These are phyloP conservation scores for Callimico goeldii DNA, from an alignment of 2,797 vertebrate species.

Conservation along the genomic window DNA sequence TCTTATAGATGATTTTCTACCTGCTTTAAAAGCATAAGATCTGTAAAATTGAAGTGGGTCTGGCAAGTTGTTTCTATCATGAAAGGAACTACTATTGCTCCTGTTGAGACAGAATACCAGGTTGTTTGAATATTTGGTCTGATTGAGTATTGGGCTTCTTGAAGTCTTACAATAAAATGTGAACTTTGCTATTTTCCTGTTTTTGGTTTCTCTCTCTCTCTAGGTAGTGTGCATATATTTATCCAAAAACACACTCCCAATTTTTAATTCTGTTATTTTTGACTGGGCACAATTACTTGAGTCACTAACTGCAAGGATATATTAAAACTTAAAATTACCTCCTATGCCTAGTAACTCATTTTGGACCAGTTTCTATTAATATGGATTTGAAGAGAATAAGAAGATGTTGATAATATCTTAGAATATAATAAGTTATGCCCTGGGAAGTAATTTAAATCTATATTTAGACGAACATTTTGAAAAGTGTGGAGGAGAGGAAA, in stretches of 20 bases:
- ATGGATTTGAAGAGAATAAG: not conserved
- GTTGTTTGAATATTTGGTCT: not conserved
- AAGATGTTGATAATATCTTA: not conserved
- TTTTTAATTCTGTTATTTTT: slow-evolving; percentile 23
- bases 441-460: slow-evolving; percentile 50
- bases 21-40: not conserved
- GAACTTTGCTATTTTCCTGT: not conserved
- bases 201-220: not conserved
- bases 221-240: not conserved
- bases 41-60: not conserved
- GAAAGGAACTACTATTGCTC: not conserved
- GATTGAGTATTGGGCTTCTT: not conserved
- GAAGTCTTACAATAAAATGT: not conserved
- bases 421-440: not conserved
- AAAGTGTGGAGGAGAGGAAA: slow-evolving; percentile 57
- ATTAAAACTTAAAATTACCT: not conserved
- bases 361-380: not conserved
- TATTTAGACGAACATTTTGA: slow-evolving; percentile 62
- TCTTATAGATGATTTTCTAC: not conserved
- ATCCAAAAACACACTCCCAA: not conserved
- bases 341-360: not conserved
- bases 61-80: not conserved
- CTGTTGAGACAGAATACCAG: not conserved
- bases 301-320: not conserved
- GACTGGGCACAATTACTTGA: not conserved